A percentile compares a stretch with the other conserved stretches of the same genome.
Conservation (phyloP, 2,113 vertebrate genomes). For the Rissa tridactyla region DNA sequence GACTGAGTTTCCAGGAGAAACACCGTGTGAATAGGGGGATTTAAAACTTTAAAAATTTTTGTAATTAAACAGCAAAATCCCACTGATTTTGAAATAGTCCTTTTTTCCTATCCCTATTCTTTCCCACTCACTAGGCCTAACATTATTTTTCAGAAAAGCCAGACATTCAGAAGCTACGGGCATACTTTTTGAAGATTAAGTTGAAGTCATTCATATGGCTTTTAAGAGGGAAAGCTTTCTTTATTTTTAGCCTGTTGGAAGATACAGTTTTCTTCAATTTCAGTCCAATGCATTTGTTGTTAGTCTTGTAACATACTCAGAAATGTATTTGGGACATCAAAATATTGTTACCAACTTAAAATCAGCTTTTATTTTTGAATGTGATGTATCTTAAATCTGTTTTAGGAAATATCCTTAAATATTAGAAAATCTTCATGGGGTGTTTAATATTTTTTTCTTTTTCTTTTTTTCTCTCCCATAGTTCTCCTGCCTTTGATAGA, state of each 20-base stretch:
- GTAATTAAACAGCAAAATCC: background rate
- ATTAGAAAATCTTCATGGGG: background rate
- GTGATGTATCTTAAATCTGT: background rate
- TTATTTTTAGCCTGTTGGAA: background rate
- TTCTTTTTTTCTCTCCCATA: constrained; percentile 23
- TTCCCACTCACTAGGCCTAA: background rate
- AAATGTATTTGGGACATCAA: background rate
- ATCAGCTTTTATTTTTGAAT: background rate
- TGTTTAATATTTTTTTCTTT: background rate
- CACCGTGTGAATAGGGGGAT: background rate
- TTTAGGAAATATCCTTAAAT: background rate
- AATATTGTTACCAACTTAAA: background rate
- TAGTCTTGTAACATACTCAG: background rate
- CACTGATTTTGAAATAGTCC: background rate
- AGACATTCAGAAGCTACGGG: background rate
- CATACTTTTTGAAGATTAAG: background rate
- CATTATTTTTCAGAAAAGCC: background rate
- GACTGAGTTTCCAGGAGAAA: background rate
- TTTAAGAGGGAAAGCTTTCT: background rate
- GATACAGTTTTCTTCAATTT: background rate
- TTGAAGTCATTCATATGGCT: background rate
- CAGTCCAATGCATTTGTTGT: background rate
- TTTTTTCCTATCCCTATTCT: background rate
- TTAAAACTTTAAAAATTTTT: background rate
- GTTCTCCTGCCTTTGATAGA: constrained; percentile 90